These are phyloP conservation scores for Operophtera brumata DNA, from an alignment of 2,888 invertebrate genomes.

Conservation along the genomic window DNA sequence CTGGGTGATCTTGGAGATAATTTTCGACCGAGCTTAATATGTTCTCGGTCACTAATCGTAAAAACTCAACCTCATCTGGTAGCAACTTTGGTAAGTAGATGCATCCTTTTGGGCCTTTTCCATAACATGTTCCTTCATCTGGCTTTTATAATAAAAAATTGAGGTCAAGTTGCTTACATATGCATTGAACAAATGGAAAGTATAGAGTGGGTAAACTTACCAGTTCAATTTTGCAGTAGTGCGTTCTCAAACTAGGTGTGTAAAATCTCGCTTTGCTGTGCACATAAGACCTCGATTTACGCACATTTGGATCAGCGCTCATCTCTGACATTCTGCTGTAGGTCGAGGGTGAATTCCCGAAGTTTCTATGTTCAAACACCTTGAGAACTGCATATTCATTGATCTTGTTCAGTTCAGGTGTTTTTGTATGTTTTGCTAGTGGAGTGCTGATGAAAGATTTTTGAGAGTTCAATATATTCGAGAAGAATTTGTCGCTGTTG, in stretches of 20 bases:
- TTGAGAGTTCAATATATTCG: conserved; percentile 22
- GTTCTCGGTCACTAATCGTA: conserved; percentile 72
- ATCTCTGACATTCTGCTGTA: conserved; percentile 32
- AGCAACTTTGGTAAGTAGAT: conserved; percentile 77
- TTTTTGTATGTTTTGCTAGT: conserved; percentile 24
- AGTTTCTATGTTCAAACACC: conserved; percentile 31
- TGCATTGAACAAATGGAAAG: conserved; percentile 1
- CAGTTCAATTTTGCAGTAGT: conserved; percentile 36
- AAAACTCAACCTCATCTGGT: conserved; percentile 74
- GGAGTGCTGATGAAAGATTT: conserved; percentile 18
- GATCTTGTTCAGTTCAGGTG: conserved; percentile 32
- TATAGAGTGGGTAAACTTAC: conserved; percentile 28
- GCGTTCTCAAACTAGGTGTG: conserved; percentile 21
- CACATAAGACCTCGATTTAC: conserved; percentile 23
- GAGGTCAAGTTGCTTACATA: not conserved
- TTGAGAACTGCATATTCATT: conserved; percentile 30
- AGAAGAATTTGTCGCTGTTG: conserved; percentile 20
- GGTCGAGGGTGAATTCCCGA: conserved; percentile 26
- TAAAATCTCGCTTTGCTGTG: conserved; percentile 20
- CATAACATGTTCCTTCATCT: conserved; percentile 23
- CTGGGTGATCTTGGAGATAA: conserved; percentile 63
- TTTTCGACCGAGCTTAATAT: conserved; percentile 65
- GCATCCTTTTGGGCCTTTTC: conserved; percentile 31
- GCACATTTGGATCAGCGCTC: conserved; percentile 19
- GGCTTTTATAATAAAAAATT: conserved; percentile 25